These are phyloP conservation scores for Gryllus longicercus DNA, from an alignment of 2,888 invertebrate genomes.

Conservation along the genomic window DNA sequence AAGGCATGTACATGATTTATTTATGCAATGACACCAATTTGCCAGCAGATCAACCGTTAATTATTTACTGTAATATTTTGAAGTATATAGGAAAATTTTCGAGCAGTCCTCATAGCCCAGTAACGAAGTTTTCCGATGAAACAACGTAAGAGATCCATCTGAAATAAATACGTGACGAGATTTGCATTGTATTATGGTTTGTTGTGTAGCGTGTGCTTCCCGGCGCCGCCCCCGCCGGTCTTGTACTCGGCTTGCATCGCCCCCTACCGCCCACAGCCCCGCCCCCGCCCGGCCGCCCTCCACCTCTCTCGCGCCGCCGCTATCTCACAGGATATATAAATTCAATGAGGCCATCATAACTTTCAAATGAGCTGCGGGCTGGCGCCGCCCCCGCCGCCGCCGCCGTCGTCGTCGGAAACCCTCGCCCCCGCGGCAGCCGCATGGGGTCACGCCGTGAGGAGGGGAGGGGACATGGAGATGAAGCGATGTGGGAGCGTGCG, in stretches of 20 bases:
- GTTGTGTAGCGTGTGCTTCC: no score
- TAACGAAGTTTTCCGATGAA: no score
- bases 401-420: neutral
- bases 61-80: no score
- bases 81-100: no score
- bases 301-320: neutral
- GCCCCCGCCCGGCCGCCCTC: neutral
- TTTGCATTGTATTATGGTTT: no score
- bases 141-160: no score
- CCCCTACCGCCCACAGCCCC: neutral
- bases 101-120: no score
- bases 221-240: neutral
- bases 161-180: no score
- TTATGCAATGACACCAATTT: no score
- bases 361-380: constrained; percentile 2
- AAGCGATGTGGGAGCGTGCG: neutral
- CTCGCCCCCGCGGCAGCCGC: neutral
- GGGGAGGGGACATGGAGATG: neutral
- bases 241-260: neutral
- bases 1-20: no score
- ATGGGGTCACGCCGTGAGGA: neutral
- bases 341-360: constrained; percentile 11
- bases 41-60: no score
- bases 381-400: neutral
- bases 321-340: neutral